phyloP scores from a whole-genome alignment of 2,797 vertebrate species.

The Onychomys torridus region DNA sequence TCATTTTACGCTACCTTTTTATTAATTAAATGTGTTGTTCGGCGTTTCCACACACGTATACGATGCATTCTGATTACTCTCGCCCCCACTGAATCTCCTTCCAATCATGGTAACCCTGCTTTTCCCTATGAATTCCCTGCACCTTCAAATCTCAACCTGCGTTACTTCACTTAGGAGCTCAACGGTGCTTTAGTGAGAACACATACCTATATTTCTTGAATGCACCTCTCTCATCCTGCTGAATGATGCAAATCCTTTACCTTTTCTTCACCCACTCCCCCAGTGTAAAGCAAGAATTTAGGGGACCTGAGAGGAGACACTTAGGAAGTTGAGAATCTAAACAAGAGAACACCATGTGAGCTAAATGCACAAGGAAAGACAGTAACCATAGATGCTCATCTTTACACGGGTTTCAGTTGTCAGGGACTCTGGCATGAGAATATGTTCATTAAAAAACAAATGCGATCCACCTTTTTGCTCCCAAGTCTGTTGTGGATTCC shows the following conservation, averaged over 20 bases:
- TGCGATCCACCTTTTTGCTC: slow-evolving; percentile 51
- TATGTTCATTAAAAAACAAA: slow-evolving; percentile 53
- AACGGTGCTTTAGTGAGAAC: not conserved
- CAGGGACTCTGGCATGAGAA: not conserved
- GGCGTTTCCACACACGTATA: not conserved
- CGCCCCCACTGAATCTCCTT: not conserved
- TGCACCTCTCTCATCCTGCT: not conserved
- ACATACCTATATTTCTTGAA: not conserved
- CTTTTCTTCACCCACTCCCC: not conserved
- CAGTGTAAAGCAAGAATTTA: not conserved
- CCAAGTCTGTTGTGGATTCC: slow-evolving; percentile 8
- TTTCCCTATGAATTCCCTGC: not conserved
- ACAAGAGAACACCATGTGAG: not conserved
- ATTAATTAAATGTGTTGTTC: not conserved
- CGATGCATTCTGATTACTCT: not conserved
- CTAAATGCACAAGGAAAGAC: not conserved
- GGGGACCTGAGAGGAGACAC: not conserved
- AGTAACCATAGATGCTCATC: not conserved
- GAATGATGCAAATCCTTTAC: not conserved
- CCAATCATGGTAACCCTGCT: too few relatives aligned
- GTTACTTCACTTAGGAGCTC: not conserved
- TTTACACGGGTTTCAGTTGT: not conserved
- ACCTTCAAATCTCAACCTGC: not conserved
- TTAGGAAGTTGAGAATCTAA: not conserved
- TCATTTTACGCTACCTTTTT: not conserved